Conservation (phyloP, 2,797 vertebrate genomes). For the Hydrophis major region DNA sequence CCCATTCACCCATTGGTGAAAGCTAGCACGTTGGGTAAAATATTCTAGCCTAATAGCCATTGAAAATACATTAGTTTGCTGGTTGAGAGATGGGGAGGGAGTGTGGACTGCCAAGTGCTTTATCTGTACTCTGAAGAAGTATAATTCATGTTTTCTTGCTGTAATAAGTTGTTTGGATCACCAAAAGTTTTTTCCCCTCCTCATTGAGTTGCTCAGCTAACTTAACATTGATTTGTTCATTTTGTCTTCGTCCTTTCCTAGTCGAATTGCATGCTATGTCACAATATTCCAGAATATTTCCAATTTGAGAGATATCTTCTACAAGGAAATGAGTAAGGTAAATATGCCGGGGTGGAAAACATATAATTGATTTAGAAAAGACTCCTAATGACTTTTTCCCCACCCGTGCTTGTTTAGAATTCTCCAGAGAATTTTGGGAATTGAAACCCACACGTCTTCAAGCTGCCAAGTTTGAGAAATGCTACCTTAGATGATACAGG, state of each 20-base stretch:
- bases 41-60: neutral
- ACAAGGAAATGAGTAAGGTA: conserved; percentile 89
- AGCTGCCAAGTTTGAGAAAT: neutral
- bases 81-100: neutral
- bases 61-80: neutral
- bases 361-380: neutral
- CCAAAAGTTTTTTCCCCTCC: neutral
- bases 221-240: neutral
- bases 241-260: conserved; percentile 49
- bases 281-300: conserved; percentile 89
- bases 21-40: neutral
- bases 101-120: neutral
- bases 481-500: neutral
- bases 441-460: neutral
- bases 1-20: neutral
- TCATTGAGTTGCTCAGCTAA: neutral
- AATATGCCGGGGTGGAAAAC: conserved; percentile 14
- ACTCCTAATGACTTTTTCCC: neutral
- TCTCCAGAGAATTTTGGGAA: neutral
- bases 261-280: conserved; percentile 90
- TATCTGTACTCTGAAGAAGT: neutral
- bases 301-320: conserved; percentile 85
- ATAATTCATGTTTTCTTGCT: neutral
- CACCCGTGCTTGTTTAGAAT: neutral
- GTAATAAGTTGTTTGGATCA: neutral